Base-by-base conservation (phyloP, 2,797 vertebrate species). In the Cuniculus paca region DNA sequence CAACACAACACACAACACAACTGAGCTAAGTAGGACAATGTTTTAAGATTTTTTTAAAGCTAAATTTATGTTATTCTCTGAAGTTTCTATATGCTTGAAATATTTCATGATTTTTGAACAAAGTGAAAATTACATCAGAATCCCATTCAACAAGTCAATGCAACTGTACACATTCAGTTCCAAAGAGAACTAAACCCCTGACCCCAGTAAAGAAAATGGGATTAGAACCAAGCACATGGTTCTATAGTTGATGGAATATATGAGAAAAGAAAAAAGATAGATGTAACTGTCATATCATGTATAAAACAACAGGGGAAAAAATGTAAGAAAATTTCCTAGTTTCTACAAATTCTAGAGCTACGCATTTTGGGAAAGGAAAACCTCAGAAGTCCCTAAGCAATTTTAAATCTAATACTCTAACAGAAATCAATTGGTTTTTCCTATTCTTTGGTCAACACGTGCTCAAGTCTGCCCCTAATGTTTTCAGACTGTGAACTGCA, bases 391-490 rank as follows among this genome's bases (percentile, higher is more conserved):
- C 20, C 52, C 28, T 88, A 61, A 85, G 17, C 79, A 88, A 96
- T 85, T 80, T 96, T 56, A 83, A 83, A 92, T 78, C 42, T 48
- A 14, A 12, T 74, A 82, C 31, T 78, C 50, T 11, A 63, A 50
- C 70, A 90, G 26, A 68, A 85, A 91, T 72, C 48, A 90, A 56
- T 39, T 54, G 77, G 48, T n/a, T 95, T 78, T 60, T 65, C 72
- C 31, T 28, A 87, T 34, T 91, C 65, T 90, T 97, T 87, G 58
- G 45, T 90, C 48, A 96, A 54, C 14, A 91, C 68, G 22, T 85
- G n/a, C 34, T 89, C 39, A 95, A 79, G 36, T 42, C 63, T 82
- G 28, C 31, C 19, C 14, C 45, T 72, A 42, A 60, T 54, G n/a
- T 94, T 92, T 78, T 19, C 48, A 72, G 54, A 54, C 22, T 13